Evolutionary conservation across 2,888 invertebrate genomes (phyloP), one percentile per base, ranked within the genome.

Genomic region (Cephus pygmeus): DNA sequence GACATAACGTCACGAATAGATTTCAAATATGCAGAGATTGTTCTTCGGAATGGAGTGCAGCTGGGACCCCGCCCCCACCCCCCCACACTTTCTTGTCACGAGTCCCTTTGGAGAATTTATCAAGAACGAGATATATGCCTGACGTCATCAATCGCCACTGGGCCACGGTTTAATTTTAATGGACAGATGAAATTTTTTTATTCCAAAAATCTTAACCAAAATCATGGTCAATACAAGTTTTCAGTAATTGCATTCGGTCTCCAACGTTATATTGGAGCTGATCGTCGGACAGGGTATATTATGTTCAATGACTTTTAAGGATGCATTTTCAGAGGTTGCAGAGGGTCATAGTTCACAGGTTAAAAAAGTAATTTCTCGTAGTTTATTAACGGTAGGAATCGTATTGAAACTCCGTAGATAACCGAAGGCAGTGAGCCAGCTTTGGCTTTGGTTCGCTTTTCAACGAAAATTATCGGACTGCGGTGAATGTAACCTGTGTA

Each of bases 1-100:
- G 69, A 73, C 78, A 83, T 78, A 69, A 69, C 76, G 79, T 78
- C 79, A 80, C 82, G 84, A 86, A 89, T 88, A 85, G 88, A 88
- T 89, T 89, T 89, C 87, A 89, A 89, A 88, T 88, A 88, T 89
- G 88, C 87, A 88, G 86, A 89, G 88, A 89, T 88, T 87, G 88
- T 88, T 88, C 87, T 85, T 85, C 83, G 85, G 83, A 88, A 88
- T 88, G 83, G 85, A 85, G 85, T 85, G 85, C 89, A 89, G 88
- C 88, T 89, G 87, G 82, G 88, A 84, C 88, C 84, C 81, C 69
- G 9, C 76, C 1, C 23, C 1, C 9, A 6, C 15, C 15, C 4
- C 56, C 40, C 0, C 40, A 15, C 4, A 56, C 23, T 23, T 56
- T 56, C 56, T 23, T 81, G 73, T 75, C 34, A n/a, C 34, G 35